These are phyloP conservation scores for Sebastiscus tertius DNA, from an alignment of 2,797 vertebrate genomes.

Conservation along the genomic window DNA sequence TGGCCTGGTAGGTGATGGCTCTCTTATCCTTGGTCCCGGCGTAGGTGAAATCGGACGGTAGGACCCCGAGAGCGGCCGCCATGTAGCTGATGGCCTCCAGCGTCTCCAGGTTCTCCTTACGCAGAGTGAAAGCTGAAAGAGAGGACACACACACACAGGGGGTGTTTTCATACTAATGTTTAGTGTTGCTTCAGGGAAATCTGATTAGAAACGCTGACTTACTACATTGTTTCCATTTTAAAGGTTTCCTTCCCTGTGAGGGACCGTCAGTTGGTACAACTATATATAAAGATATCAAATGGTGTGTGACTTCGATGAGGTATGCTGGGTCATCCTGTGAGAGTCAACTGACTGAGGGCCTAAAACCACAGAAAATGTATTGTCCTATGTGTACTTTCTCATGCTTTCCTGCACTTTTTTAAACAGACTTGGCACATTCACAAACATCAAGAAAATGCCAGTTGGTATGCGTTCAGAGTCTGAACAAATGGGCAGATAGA, in stretches of 20 bases:
- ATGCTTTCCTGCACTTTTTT: background rate
- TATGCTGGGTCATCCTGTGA: too few species aligned
- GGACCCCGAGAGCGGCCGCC: slow-evolving; percentile 89
- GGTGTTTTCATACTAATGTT: background rate
- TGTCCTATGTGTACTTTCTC: background rate
- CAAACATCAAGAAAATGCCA: background rate
- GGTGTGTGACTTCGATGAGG: too few species aligned
- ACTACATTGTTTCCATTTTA: background rate
- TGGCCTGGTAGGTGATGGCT: slow-evolving; percentile 92
- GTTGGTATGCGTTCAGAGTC: background rate
- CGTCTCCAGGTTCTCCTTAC: slow-evolving; percentile 96
- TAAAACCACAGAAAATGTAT: background rate
- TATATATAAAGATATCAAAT: too few species aligned
- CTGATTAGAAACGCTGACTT: background rate
- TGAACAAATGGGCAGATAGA: too few species aligned
- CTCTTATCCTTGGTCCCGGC: slow-evolving; percentile 97
- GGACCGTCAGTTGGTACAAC: background rate
- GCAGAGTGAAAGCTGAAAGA: slow-evolving; percentile 90
- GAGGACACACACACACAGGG: background rate
- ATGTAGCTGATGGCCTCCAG: slow-evolving; percentile 92
- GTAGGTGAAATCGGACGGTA: slow-evolving; percentile 96
- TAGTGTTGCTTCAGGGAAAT: too few species aligned
- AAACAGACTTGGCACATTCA: too few species aligned
- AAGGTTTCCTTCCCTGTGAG: background rate
- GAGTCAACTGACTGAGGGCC: too few species aligned